Evolutionary conservation across 2,888 invertebrate genomes (phyloP).

Genomic region (Hermodice carunculata): DNA sequence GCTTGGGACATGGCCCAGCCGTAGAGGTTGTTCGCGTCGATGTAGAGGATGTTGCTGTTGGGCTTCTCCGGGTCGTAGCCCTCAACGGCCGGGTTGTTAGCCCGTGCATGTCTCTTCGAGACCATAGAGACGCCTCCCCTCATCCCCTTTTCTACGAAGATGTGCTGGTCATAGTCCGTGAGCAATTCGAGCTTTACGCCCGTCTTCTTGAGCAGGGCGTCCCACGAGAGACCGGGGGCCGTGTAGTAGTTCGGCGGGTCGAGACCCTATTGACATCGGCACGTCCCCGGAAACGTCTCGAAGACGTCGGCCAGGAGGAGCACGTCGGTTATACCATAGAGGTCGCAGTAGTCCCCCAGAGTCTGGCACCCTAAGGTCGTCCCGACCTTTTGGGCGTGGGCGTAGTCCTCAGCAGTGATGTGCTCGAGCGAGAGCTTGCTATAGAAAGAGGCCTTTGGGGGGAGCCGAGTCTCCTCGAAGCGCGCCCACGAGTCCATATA

Average conservation of each 20-base stretch:
- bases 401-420: slow-evolving; percentile 36
- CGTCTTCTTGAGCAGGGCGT: slow-evolving; percentile 50
- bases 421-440: slow-evolving; percentile 5
- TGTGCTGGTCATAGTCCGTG: slow-evolving; percentile 43
- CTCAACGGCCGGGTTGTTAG: slow-evolving; percentile 43
- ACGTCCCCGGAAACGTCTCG: slow-evolving; percentile 50
- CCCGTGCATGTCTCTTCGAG: slow-evolving; percentile 46
- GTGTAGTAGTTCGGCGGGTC: slow-evolving; percentile 49
- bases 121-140: slow-evolving; percentile 19
- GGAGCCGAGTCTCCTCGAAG: neutral
- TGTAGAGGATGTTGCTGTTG: slow-evolving; percentile 37
- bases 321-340: slow-evolving; percentile 47
- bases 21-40: slow-evolving; percentile 49
- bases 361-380: slow-evolving; percentile 23
- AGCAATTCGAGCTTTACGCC: slow-evolving; percentile 44
- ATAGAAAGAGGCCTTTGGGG: slow-evolving; percentile 20
- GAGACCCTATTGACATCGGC: slow-evolving; percentile 42
- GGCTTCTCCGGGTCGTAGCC: slow-evolving; percentile 29
- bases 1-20: slow-evolving; percentile 50
- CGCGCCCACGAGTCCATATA: neutral
- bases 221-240: slow-evolving; percentile 53
- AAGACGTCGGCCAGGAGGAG: slow-evolving; percentile 57
- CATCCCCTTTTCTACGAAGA: slow-evolving; percentile 31
- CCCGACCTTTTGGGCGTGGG: slow-evolving; percentile 33
- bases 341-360: slow-evolving; percentile 47